Evolutionary conservation across 2,888 invertebrate genomes (phyloP), one percentile per base, ranked within the genome.

Genomic region (Himalopsyche tibetana): DNA sequence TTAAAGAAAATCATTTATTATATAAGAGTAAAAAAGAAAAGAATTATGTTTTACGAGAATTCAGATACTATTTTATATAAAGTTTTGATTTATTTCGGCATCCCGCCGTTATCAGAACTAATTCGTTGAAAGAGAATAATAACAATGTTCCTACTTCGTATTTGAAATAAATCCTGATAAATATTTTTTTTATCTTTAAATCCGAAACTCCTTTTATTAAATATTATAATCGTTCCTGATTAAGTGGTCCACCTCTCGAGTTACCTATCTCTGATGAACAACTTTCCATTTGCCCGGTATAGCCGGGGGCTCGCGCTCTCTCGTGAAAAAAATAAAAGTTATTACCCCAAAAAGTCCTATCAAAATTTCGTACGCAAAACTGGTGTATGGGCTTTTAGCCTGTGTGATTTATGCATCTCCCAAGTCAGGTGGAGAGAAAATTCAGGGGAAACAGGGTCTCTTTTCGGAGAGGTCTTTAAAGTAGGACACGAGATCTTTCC

Each of bases 311-410:
- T 80, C 85, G 80, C 55, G 17, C 79, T 56, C 12, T 83, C 86
- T 83, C 84, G 84, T 84, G 86, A 84, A 86, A 74, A 69, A 86
- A 86, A 84, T 86, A 86, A 86, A 86, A 86, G 84, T 86, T 86
- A 86, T 86, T 84, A 84, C 86, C 86, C 86, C 42, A 86, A 86
- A 84, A 86, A 84, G 86, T 86, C 86, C 82, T 86, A 84, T 86
- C 86, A 86, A 86, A 86, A 86, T 83, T 86, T 86, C 82, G 84
- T 86, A 86, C 83, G 86, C 86, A 86, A 84, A 84, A 82, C 81
- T 81, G 82, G 86, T 84, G 86, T 69, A 82, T 55, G 82, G 85
- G 85, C 87, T 87, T 87, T 87, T 87, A 87, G 83, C 84, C 38
- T 51, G 74, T 74, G 87, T 87, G 87, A 87, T 87, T 87, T 87